These are phyloP conservation scores for Macropis europaea DNA, from an alignment of 2,888 invertebrate genomes.

Conservation along the genomic window DNA sequence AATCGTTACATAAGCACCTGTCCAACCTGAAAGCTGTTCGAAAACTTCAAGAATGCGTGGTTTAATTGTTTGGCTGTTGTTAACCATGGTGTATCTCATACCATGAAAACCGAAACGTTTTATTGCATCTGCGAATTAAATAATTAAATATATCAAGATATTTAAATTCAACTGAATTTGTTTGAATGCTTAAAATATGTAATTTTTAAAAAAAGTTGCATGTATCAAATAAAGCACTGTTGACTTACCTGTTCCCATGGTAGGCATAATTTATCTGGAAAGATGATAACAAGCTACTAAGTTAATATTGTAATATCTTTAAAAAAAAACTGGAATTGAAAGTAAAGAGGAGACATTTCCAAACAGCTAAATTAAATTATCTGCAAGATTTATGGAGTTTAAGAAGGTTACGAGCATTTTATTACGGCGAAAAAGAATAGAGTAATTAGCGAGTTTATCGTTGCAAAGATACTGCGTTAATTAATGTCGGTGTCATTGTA, in stretches of 20 bases:
- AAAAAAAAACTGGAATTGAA: neutral
- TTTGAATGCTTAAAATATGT: too few species aligned
- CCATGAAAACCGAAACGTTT: constrained; percentile 1
- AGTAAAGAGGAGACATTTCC: too few species aligned
- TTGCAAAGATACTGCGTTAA: too few species aligned
- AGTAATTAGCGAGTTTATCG: neutral
- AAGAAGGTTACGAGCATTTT: neutral
- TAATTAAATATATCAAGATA: neutral
- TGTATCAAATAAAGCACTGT: too few species aligned
- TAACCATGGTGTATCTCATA: neutral
- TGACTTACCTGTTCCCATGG: too few species aligned
- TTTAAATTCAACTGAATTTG: neutral
- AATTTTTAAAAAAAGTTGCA: too few species aligned
- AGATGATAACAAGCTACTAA: neutral
- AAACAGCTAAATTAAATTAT: neutral
- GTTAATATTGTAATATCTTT: neutral
- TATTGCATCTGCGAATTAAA: neutral
- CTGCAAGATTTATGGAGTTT: neutral
- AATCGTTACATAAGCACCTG: constrained; percentile 2
- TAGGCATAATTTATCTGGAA: too few species aligned
- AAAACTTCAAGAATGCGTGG: constrained; percentile 33
- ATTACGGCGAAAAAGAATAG: neutral
- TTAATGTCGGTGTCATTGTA: too few species aligned
- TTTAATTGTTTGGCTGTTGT: neutral
- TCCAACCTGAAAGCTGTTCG: neutral